Percentiles rank a stretch among this genome's conserved stretches.
Evolutionary conservation across 2,113 vertebrate species (phyloP).

Genomic region (Syrmaticus mikado): DNA sequence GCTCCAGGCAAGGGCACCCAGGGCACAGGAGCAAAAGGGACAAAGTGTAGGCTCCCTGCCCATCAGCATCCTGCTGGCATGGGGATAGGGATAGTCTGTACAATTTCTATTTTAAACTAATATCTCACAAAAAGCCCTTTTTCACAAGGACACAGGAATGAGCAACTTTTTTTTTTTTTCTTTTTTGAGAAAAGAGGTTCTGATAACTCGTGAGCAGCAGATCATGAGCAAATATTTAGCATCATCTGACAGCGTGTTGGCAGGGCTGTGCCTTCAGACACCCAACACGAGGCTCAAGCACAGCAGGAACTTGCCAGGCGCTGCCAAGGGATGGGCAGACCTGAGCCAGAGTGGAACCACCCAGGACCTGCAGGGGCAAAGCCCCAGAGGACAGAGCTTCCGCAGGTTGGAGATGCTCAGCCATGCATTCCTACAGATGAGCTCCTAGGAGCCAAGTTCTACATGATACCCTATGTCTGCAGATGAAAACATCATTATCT

Average conservation of each 20-base stretch:
- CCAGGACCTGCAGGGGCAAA: background rate
- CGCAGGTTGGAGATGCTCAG: background rate
- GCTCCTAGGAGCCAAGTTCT: background rate
- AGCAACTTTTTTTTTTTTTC: background rate
- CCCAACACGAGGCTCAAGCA: background rate
- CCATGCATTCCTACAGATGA: background rate
- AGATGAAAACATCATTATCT: background rate
- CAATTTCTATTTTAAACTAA: background rate
- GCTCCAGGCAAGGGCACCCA: background rate
- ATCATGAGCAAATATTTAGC: background rate
- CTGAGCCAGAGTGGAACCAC: accelerated
- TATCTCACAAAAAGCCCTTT: background rate
- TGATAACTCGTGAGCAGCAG: background rate
- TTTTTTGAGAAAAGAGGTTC: background rate
- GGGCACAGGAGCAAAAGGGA: background rate
- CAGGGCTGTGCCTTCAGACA: background rate
- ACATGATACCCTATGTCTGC: background rate
- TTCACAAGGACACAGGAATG: background rate
- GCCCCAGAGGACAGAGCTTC: background rate
- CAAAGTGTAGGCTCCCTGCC: background rate
- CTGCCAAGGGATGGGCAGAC: background rate
- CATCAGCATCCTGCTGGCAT: background rate
- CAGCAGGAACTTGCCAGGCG: background rate
- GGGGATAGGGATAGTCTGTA: background rate
- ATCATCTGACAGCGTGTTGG: background rate